Conservation (phyloP, 2,888 invertebrate genomes). For the Drosophila pseudotalamancana region DNA sequence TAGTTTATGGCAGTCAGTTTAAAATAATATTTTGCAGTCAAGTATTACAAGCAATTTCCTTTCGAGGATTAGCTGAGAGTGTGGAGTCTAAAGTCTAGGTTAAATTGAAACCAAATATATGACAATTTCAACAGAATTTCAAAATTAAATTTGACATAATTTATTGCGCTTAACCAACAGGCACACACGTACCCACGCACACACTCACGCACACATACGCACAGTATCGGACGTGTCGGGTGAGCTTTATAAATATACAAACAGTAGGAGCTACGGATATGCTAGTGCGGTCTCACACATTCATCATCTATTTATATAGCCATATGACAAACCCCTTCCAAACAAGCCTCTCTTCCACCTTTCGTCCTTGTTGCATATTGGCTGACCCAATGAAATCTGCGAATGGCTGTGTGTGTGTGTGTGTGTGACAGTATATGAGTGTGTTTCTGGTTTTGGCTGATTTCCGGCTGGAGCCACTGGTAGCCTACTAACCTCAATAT, state of each 20-base stretch:
- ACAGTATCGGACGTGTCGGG: slow-evolving; percentile 8
- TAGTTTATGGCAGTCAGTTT: no score
- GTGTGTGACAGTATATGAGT: no score
- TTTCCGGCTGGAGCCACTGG: slow-evolving; percentile 48
- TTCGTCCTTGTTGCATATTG: slow-evolving; percentile 13
- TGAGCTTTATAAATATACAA: slow-evolving; percentile 36
- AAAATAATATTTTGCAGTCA: no score
- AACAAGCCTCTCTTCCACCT: not conserved
- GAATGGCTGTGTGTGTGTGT: slow-evolving; percentile 11
- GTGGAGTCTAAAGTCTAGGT: not conserved
- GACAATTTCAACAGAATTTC: slow-evolving; percentile 46
- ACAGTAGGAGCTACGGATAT: slow-evolving; percentile 41
- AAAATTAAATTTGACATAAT: slow-evolving; percentile 76
- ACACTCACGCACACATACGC: not conserved
- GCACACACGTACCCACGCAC: slow-evolving; percentile 6
- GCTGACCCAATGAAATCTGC: slow-evolving; percentile 21
- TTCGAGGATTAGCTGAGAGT: no score
- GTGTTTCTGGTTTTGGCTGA: slow-evolving; percentile 42
- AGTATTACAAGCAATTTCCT: not conserved
- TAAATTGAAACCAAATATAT: slow-evolving; percentile 38
- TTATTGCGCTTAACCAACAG: slow-evolving; percentile 42
- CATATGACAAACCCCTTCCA: slow-evolving; percentile 25
- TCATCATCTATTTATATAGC: slow-evolving; percentile 71
- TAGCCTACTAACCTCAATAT: slow-evolving; percentile 66
- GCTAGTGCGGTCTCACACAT: slow-evolving; percentile 62